Base-by-base conservation (phyloP, 2,888 invertebrate species). In the Stenodema calcarata region DNA sequence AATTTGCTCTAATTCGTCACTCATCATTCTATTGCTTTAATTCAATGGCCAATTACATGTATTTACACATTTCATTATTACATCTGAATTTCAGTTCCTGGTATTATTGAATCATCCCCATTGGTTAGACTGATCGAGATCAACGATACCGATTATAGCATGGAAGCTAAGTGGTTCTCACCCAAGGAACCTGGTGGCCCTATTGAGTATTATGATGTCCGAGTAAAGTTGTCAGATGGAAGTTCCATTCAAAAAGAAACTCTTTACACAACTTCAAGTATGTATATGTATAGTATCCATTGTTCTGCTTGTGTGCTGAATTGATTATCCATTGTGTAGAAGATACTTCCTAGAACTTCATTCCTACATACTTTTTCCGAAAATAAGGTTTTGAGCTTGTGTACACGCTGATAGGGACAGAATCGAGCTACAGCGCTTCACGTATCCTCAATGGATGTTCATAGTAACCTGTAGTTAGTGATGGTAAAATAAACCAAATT, bases 121-220 rank as follows among this genome's bases (percentile, higher is more conserved):
- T 11, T 18, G 7, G 84, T 84, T 12, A 35, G 50, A 9, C 44
- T 84, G 11, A 28, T 27, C 9, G 18, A 18, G 11, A 18, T 73
- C 44, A 35, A 84, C 28, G 73, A 84, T n/a, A 47, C 91, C 82
- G 93, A 93, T 88, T 91, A 91, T 16, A 92, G 92, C n/a, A 90
- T 91, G 87, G 91, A 92, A 28, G 90, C 93, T 4, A 90, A 90
- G 47, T 95, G 94, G 94, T 90, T 91, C 3, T 90, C 90, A 70
- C 94, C 94, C 6, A 88, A 89, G 23, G 90, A 90, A 70, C 91
- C 92, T 28, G 93, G 93, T 11, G 94, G 94, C 1, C 92, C 92
- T 23, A 90, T 94, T 0, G 93, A 93, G 88, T 91, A 91, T 75
- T 95, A 94, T 89, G 93, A 94, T 91, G 91, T 95, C 3, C 70